Evolutionary conservation across 2,113 vertebrate species (phyloP), one percentile per base, ranked within the genome.

Genomic region (Chlamydotis undulata): DNA sequence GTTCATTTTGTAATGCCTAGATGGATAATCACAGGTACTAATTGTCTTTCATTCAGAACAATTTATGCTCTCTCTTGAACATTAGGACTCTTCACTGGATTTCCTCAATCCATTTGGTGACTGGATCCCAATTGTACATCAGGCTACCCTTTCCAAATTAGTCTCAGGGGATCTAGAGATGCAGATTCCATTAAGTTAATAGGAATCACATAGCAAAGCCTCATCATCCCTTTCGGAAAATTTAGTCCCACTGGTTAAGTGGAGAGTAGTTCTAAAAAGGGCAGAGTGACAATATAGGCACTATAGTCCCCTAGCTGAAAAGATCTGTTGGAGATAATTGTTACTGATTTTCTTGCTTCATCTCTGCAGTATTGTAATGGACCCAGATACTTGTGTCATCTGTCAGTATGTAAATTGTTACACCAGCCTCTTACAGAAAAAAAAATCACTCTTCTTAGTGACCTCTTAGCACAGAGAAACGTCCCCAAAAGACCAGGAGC

Each of bases 181-280:
- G 61, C 59, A 76, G 87, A 79, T 97, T 95, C 77, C 59, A 89
- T 96, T 96, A 94, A 77, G 55, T 69, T 96, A 96, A 95, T 74
- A 70, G 52, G 52, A 95, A 88, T 52, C 55, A 16, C 47, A 74
- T 31, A 28, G 71, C 33, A 76, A 90, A 81, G 7, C n/a, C 33
- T 70, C 76, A 59, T 74, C 81, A 75, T 15, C 49, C 65, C 53
- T n/a, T 85, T 87, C 53, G 33, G 67, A 91, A 95, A 94, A 29
- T 84, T 70, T 74, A 73, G 53, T 94, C 71, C 63, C 53, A 45
- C 69, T 56, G 45, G 47, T 82, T 91, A 76, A 87, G 31, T 52
- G 60, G 12, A 63, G 21, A 73, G 7, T 81, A 47, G 74, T 59
- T 70, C 45, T 50, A 60, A 83, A 96, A 81, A 83, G 28, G 16